Evolutionary conservation across 2,888 invertebrate genomes (phyloP).

Genomic region (Zele albiditarsus): DNA sequence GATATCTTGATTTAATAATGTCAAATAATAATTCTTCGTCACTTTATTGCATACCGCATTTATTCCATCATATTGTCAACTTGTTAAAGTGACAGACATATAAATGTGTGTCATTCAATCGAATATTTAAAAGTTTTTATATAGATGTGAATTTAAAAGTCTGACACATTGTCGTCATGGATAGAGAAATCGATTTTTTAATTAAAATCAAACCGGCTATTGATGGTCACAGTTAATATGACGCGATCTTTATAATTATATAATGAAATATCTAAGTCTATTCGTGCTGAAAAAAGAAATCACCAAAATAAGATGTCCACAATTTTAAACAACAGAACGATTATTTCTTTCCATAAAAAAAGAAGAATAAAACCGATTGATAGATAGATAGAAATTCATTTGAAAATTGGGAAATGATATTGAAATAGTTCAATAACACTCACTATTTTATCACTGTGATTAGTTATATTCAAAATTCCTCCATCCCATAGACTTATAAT

Average conservation of each 20-base stretch:
- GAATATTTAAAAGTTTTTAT: background rate
- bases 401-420: too few relatives aligned
- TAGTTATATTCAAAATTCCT: too few relatives aligned
- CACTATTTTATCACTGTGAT: too few relatives aligned
- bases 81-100: too few relatives aligned
- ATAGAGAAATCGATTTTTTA: conserved; percentile 1
- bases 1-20: background rate
- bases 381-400: too few relatives aligned
- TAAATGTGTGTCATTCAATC: too few relatives aligned
- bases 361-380: too few relatives aligned
- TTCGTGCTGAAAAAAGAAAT: background rate
- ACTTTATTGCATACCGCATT: background rate
- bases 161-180: background rate
- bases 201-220: background rate
- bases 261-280: background rate
- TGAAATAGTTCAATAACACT: too few relatives aligned
- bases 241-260: background rate
- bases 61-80: too few relatives aligned
- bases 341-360: too few relatives aligned
- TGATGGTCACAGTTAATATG: background rate
- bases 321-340: too few relatives aligned
- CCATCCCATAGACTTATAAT: too few relatives aligned
- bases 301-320: background rate
- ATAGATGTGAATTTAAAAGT: background rate
- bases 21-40: background rate